Percentiles rank a stretch among this genome's conserved stretches.
Conservation (phyloP, 1,140 invertebrate genomes). For the Drosophila pruinosa region DNA sequence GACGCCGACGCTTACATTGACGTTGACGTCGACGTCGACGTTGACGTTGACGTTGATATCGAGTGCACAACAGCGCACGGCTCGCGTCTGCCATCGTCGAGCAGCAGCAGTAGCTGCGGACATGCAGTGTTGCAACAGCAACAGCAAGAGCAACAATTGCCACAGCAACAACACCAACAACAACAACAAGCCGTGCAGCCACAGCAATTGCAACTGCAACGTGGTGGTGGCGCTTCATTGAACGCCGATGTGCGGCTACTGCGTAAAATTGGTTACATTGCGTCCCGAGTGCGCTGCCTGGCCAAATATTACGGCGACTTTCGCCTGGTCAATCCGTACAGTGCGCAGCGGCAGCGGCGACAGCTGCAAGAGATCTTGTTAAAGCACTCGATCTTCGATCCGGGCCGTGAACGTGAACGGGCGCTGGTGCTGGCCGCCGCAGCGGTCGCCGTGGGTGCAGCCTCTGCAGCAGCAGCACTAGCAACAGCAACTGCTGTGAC, state of each 20-base stretch:
- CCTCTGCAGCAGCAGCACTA: conserved; percentile 22
- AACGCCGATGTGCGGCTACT: conserved; percentile 73
- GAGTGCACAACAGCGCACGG: conserved; percentile 40
- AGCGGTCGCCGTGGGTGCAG: conserved; percentile 53
- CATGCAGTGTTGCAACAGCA: conserved; percentile 32
- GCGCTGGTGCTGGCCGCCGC: conserved; percentile 64
- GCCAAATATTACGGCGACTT: conserved; percentile 77
- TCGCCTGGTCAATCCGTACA: conserved; percentile 72
- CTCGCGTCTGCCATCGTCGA: conserved; percentile 11
- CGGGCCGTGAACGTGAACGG: conserved; percentile 60
- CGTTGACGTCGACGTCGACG: background rate
- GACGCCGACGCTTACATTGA: conserved; percentile 25
- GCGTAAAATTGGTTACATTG: conserved; percentile 78
- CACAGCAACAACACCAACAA: conserved; percentile 33
- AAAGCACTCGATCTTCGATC: conserved; percentile 75
- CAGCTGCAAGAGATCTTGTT: conserved; percentile 75
- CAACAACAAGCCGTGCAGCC: conserved; percentile 13
- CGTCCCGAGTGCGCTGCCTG: conserved; percentile 70
- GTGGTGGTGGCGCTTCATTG: conserved; percentile 31
- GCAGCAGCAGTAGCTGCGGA: conserved; percentile 28
- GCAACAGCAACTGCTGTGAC: conserved; percentile 31
- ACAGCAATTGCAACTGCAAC: conserved; percentile 34
- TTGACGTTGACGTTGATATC: conserved; percentile 20
- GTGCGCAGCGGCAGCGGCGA: conserved; percentile 66
- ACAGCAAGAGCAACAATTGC: conserved; percentile 21